Percentiles rank a stretch among this genome's conserved stretches.
phyloP scores from a whole-genome alignment of 2,797 vertebrate species.

The Coregonus sp. region DNA sequence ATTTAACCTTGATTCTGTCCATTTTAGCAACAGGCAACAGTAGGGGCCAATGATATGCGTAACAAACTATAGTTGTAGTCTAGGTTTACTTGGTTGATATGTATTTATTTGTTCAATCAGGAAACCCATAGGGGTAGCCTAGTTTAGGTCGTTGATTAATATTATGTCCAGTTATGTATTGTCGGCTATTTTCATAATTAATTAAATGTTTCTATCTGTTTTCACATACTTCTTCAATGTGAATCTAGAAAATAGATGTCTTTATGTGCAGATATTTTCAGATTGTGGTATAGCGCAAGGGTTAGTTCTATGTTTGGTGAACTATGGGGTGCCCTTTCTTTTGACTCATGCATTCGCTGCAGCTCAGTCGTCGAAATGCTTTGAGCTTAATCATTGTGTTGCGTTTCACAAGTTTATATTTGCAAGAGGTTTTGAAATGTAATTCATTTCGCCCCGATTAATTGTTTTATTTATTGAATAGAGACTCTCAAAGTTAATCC shows the following conservation, averaged over 20 bases:
- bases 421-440: conserved; percentile 27
- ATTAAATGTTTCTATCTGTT: neutral
- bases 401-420: conserved; percentile 26
- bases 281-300: conserved; percentile 28
- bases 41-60: neutral
- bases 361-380: conserved; percentile 12
- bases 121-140: neutral
- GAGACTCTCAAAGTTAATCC: conserved; percentile 67
- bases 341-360: conserved; percentile 35
- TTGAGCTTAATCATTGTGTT: conserved; percentile 21
- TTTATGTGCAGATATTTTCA: neutral
- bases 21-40: neutral
- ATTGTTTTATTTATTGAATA: conserved; percentile 51
- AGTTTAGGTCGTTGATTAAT: neutral
- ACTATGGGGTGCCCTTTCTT: conserved; percentile 54
- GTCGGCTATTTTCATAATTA: neutral
- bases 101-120: neutral
- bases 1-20: neutral
- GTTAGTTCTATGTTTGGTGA: conserved; percentile 47
- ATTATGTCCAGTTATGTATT: neutral
- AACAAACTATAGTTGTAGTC: neutral
- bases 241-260: neutral
- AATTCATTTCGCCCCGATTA: conserved; percentile 55
- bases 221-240: neutral
- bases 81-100: neutral